phyloP scores from a whole-genome alignment of 1,140 invertebrate genomes.

The Hormaphis cornu region DNA sequence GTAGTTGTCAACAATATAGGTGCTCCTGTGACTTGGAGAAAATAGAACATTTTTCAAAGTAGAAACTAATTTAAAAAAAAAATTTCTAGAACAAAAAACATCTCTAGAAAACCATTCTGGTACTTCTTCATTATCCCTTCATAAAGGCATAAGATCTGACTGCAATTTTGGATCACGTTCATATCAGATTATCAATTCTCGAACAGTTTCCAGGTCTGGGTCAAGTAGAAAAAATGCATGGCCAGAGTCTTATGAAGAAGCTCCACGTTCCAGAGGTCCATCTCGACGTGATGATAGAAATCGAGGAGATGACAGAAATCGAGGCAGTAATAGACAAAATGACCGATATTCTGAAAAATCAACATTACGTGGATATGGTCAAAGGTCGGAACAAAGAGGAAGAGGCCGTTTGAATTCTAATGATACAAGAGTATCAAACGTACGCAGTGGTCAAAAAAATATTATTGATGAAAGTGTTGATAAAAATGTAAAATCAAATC shows the following conservation, averaged over 20 bases:
- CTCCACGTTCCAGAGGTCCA: constrained; percentile 19
- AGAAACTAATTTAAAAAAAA: constrained; percentile 23
- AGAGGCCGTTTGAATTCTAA: constrained; percentile 16
- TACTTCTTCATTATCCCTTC: constrained; percentile 23
- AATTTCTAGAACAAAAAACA: constrained; percentile 30
- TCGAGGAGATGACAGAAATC: constrained; percentile 20
- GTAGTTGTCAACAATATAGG: neutral
- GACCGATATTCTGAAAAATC: constrained; percentile 22
- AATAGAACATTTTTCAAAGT: neutral
- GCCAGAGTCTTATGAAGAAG: constrained; percentile 20
- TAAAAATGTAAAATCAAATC: neutral
- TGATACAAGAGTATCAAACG: constrained; percentile 19
- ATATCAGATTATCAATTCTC: constrained; percentile 29
- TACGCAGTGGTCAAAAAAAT: constrained; percentile 21
- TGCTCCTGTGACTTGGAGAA: constrained; percentile 25
- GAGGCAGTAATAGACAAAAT: constrained; percentile 14
- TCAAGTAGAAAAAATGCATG: constrained; percentile 27
- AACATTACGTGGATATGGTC: constrained; percentile 22
- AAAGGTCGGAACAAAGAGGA: constrained; percentile 16
- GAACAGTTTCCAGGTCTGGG: constrained; percentile 28
- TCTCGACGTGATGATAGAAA: constrained; percentile 16
- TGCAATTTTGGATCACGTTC: constrained; percentile 18
- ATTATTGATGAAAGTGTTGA: constrained; percentile 13
- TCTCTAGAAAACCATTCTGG: constrained; percentile 26
- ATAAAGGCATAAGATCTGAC: constrained; percentile 23